Percentiles rank a stretch among this genome's conserved stretches.
Conservation (phyloP, 1,140 invertebrate genomes). For the Chymomyza costata region DNA sequence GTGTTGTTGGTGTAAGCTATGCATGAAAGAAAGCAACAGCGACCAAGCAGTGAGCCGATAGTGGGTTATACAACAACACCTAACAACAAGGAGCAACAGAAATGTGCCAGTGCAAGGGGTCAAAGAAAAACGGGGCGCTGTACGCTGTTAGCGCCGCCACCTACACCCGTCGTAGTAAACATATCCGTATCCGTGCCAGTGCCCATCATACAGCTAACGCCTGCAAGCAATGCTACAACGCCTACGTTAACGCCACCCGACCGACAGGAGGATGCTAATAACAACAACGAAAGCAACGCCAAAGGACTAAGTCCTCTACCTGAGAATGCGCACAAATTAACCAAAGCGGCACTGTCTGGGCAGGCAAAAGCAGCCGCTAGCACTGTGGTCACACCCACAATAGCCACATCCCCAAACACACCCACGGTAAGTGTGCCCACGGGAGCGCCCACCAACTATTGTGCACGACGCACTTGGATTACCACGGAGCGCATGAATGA, state of each 20-base stretch:
- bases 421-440: constrained; percentile 3
- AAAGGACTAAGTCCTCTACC: too few relatives aligned
- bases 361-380: not conserved
- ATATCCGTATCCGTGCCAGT: constrained; percentile 30
- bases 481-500: constrained; percentile 76
- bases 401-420: not conserved
- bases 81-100: constrained; percentile 10
- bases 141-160: constrained; percentile 30
- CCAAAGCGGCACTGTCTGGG: not conserved
- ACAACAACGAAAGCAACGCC: constrained; percentile 15
- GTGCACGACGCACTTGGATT: constrained; percentile 73
- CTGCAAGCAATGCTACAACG: constrained; percentile 22
- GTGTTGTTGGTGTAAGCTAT: constrained; percentile 13
- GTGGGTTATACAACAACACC: not conserved
- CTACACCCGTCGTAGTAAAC: constrained; percentile 29
- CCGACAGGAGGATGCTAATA: not conserved
- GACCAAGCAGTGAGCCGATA: constrained; percentile 53
- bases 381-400: not conserved
- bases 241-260: too few relatives aligned
- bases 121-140: constrained; percentile 26
- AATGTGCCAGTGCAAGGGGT: constrained; percentile 48
- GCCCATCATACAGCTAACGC: constrained; percentile 47
- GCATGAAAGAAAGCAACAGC: constrained; percentile 33
- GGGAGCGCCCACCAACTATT: constrained; percentile 56
- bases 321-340: too few relatives aligned